Conservation (phyloP, 2,113 vertebrate genomes). For the Hyla sarda region DNA sequence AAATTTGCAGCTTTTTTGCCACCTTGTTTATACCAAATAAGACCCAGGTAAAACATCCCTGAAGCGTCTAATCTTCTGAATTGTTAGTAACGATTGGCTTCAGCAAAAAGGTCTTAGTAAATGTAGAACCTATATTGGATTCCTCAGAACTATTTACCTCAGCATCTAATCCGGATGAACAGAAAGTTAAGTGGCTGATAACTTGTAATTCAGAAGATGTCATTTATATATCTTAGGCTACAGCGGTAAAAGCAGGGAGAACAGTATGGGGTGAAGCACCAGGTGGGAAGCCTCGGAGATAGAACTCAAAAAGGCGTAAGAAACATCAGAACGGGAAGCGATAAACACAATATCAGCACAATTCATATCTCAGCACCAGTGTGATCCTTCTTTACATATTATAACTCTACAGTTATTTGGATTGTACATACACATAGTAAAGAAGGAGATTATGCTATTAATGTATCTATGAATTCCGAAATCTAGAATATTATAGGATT, state of each 20-base stretch:
- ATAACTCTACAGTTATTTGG: neutral
- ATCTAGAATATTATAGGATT: neutral
- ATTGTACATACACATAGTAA: neutral
- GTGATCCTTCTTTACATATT: neutral
- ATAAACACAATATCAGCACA: neutral
- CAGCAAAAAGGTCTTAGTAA: neutral
- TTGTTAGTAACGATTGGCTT: neutral
- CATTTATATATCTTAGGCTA: neutral
- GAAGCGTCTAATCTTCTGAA: neutral
- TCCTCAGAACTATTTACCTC: neutral
- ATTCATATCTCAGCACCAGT: neutral
- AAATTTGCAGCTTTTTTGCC: neutral
- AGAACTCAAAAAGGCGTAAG: neutral
- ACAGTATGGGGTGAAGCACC: neutral
- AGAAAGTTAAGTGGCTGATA: neutral
- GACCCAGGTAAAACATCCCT: neutral
- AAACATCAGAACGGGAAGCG: neutral
- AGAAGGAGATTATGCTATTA: neutral
- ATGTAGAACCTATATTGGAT: neutral
- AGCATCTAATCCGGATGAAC: neutral
- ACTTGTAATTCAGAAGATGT: neutral
- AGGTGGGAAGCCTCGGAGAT: neutral
- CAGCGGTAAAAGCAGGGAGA: neutral
- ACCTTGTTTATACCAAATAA: neutral
- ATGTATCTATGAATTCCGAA: neutral